These are phyloP conservation scores for Apis dorsata DNA, from an alignment of 1,140 invertebrate species.

Conservation along the genomic window DNA sequence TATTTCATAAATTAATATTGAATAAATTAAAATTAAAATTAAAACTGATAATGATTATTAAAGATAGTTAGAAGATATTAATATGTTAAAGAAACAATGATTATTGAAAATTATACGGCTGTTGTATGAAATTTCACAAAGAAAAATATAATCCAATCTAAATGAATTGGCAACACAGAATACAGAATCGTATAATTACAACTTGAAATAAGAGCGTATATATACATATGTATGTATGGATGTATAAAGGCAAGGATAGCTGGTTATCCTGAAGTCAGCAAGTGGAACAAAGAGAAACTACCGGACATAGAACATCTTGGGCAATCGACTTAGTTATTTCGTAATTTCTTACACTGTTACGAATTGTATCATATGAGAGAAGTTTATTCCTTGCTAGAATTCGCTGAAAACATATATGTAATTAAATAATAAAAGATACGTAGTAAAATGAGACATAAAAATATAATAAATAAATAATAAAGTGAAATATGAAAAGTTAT, in stretches of 20 bases:
- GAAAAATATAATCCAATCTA: constrained; percentile 9
- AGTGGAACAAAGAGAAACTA: constrained; percentile 70
- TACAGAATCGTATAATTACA: constrained; percentile 22
- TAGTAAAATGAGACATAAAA: no score
- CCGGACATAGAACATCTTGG: constrained; percentile 66
- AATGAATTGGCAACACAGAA: not conserved
- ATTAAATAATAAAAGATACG: constrained; percentile 6
- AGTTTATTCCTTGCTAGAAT: constrained; percentile 22
- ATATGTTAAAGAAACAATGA: not conserved
- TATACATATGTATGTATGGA: constrained; percentile 36
- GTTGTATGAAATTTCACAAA: constrained; percentile 11
- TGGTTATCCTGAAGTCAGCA: constrained; percentile 55
- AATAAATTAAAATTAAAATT: no score
- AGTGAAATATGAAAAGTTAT: no score
- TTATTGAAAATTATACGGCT: not conserved
- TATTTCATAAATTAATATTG: no score
- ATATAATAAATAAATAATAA: no score
- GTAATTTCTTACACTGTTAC: constrained; percentile 21
- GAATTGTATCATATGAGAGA: constrained; percentile 44
- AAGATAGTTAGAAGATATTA: no score
- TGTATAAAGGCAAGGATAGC: constrained; percentile 22
- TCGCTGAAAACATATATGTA: not conserved
- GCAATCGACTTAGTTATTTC: constrained; percentile 55
- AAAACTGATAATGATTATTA: no score
- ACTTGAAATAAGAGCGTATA: constrained; percentile 17